phyloP scores from a whole-genome alignment of 2,113 vertebrate species.

The Tretioscincus oriximinensis region DNA sequence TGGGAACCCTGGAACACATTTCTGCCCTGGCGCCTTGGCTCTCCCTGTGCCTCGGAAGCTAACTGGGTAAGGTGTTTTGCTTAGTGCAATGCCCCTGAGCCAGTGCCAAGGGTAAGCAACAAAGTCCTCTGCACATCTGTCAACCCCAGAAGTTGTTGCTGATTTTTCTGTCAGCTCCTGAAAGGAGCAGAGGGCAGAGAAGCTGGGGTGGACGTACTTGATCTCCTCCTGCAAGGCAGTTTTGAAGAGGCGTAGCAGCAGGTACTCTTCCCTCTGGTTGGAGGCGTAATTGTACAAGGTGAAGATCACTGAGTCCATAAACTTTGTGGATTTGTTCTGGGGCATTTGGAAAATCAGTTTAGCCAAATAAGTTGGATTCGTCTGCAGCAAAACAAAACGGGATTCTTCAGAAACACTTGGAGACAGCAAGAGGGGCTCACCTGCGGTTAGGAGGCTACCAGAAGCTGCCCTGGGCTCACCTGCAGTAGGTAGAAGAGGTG shows the following conservation, averaged over 20 bases:
- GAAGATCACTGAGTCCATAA: conserved; percentile 99
- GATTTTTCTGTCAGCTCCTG: too few species aligned
- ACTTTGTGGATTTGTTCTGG: conserved; percentile 98
- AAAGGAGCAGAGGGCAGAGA: too few species aligned
- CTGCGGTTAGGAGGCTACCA: background rate
- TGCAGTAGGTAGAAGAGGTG: conserved; percentile 94
- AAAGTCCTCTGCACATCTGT: too few species aligned
- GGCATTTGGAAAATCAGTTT: conserved; percentile 99
- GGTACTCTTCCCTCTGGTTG: conserved; percentile 95
- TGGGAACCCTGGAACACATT: too few species aligned
- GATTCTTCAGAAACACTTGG: background rate
- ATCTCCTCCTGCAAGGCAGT: conserved; percentile 96
- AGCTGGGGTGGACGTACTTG: conserved; percentile 77
- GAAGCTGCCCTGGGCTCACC: conserved; percentile 60
- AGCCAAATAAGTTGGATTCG: conserved; percentile 95
- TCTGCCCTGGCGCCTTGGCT: too few species aligned
- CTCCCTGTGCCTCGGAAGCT: too few species aligned
- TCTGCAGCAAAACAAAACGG: conserved; percentile 74
- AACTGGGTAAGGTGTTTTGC: too few species aligned
- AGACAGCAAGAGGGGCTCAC: background rate
- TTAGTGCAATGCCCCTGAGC: too few species aligned
- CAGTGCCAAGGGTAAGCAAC: too few species aligned
- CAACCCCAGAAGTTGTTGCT: too few species aligned
- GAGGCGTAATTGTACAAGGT: conserved; percentile 97
- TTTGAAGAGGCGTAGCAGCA: conserved; percentile 93